Evolutionary conservation across 2,888 invertebrate species (phyloP).

Genomic region (Volucella zonaria): DNA sequence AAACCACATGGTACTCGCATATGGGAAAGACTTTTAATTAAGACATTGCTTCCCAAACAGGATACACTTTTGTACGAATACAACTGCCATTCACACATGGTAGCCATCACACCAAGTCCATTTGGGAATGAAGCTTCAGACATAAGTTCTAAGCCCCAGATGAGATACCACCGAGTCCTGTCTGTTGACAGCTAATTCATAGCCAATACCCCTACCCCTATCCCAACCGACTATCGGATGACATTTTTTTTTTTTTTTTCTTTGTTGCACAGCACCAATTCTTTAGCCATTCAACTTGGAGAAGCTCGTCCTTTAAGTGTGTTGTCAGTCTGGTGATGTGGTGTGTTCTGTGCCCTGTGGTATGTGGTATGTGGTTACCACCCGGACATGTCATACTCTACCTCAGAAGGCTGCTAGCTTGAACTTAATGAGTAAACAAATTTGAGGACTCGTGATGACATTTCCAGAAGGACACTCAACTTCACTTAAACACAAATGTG

Average conservation of each 20-base stretch:
- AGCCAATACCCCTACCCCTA: slow-evolving; percentile 47
- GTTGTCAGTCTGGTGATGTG: slow-evolving; percentile 20
- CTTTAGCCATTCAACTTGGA: slow-evolving; percentile 48
- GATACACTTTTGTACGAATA: slow-evolving; percentile 10
- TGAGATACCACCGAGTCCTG: slow-evolving; percentile 44
- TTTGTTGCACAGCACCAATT: slow-evolving; percentile 34
- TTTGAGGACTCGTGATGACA: slow-evolving; percentile 72
- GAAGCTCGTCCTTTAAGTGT: slow-evolving; percentile 33
- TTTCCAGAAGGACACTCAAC: slow-evolving; percentile 73
- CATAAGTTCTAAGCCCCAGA: not conserved
- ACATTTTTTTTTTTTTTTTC: slow-evolving; percentile 44
- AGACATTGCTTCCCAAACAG: slow-evolving; percentile 41
- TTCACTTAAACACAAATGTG: slow-evolving; percentile 50
- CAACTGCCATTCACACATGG: slow-evolving; percentile 49
- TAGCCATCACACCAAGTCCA: slow-evolving; percentile 43
- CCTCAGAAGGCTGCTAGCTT: slow-evolving; percentile 38
- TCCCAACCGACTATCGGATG: slow-evolving; percentile 36
- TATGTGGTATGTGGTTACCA: slow-evolving; percentile 35
- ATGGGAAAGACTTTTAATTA: slow-evolving; percentile 65
- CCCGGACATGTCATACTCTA: slow-evolving; percentile 55
- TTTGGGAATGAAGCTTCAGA: slow-evolving; percentile 33
- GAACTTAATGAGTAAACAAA: slow-evolving; percentile 73
- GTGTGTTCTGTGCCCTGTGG: slow-evolving; percentile 9
- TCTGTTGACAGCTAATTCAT: slow-evolving; percentile 72
- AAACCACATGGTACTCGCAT: not conserved